Evolutionary conservation across 2,888 invertebrate genomes (phyloP).

Genomic region (Nezara viridula): DNA sequence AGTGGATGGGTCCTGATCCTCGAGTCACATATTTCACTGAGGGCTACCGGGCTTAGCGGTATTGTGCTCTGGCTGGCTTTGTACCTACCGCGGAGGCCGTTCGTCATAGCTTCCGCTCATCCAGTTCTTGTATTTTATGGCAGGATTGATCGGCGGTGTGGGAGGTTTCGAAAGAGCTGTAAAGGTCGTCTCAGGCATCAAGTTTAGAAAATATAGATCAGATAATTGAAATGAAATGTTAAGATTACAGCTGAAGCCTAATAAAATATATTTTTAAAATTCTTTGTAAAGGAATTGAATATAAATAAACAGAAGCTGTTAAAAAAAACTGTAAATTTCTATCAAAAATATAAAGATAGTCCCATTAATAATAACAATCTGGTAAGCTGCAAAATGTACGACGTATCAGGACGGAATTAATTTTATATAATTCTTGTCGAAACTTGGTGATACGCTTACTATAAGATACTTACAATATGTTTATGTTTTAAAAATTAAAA

Average conservation of each 20-base stretch:
- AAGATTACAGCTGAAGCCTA: neutral
- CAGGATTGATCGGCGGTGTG: neutral
- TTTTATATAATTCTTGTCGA: too few species aligned
- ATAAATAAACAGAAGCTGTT: too few species aligned
- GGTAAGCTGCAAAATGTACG: too few species aligned
- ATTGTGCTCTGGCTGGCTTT: neutral
- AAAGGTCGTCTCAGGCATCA: neutral
- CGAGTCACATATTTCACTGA: neutral
- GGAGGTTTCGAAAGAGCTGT: neutral
- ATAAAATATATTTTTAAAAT: neutral
- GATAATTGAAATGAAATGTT: too few species aligned
- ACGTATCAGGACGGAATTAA: too few species aligned
- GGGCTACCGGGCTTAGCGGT: neutral
- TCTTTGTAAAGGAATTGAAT: too few species aligned
- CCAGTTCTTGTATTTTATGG: slow-evolving; percentile 29
- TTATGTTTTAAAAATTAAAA: too few species aligned
- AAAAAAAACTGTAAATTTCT: too few species aligned
- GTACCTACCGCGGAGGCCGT: neutral
- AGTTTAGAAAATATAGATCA: neutral
- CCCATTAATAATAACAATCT: too few species aligned
- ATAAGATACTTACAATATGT: too few species aligned
- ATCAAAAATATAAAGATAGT: too few species aligned
- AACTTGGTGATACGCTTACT: too few species aligned
- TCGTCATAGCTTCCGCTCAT: neutral
- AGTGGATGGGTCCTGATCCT: neutral